These are phyloP conservation scores for Lagopus leucura DNA, from an alignment of 2,113 vertebrate genomes.

Conservation along the genomic window DNA sequence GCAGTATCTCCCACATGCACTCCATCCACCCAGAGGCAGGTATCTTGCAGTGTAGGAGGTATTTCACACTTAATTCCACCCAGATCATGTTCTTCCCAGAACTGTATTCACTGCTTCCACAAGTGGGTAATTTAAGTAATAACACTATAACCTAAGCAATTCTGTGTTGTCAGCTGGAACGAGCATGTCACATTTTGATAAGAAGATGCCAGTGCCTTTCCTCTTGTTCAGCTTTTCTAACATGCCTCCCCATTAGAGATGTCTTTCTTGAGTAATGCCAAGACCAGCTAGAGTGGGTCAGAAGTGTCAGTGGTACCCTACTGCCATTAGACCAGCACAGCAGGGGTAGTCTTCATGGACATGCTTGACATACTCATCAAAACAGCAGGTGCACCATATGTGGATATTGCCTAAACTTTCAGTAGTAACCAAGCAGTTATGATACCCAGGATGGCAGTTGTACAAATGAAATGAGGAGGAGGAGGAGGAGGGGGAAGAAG, in stretches of 20 bases:
- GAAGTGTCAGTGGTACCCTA: background rate
- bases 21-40: background rate
- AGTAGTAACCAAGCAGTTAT: background rate
- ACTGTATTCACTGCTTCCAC: background rate
- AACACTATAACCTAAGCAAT: fast-evolving
- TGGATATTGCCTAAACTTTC: background rate
- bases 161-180: background rate
- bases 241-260: background rate
- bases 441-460: too few species aligned
- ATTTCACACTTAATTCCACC: background rate
- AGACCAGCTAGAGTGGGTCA: background rate
- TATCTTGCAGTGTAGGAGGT: background rate
- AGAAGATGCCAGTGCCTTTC: background rate
- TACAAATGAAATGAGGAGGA: background rate
- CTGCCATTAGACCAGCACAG: background rate
- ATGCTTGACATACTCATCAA: background rate
- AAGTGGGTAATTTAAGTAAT: background rate
- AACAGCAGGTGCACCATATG: background rate
- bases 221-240: background rate
- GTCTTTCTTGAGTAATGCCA: fast-evolving
- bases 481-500: background rate
- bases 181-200: background rate
- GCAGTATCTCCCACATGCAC: background rate
- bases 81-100: background rate
- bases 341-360: background rate